A percentile compares a stretch with the other conserved stretches of the same genome.
Evolutionary conservation across 2,113 vertebrate genomes (phyloP).

Genomic region (Columba livia): DNA sequence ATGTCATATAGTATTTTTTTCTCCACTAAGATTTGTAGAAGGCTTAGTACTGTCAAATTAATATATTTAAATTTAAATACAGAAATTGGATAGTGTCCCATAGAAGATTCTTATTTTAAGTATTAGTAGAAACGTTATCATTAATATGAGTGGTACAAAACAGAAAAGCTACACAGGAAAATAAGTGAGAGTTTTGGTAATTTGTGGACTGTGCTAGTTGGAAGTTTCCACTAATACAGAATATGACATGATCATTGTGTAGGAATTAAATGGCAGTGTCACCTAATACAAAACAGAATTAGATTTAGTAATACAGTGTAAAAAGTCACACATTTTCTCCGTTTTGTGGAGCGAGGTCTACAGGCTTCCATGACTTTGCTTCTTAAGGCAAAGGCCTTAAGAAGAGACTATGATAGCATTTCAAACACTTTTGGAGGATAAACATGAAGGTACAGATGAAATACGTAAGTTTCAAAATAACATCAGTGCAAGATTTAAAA

Average conservation of each 20-base stretch:
- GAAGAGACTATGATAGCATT: neutral
- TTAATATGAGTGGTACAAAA: neutral
- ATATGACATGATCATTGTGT: neutral
- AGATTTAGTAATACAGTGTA: neutral
- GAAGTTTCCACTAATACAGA: neutral
- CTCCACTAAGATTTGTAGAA: neutral
- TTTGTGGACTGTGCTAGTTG: neutral
- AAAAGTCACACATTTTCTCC: neutral
- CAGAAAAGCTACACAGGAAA: neutral
- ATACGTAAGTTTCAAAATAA: neutral
- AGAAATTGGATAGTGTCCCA: neutral
- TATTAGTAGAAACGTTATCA: neutral
- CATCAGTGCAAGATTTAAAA: neutral
- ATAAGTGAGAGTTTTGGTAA: neutral
- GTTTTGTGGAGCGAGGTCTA: neutral
- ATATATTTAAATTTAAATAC: neutral
- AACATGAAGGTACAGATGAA: neutral
- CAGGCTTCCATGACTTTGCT: neutral
- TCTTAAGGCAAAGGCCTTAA: neutral
- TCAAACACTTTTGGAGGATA: neutral
- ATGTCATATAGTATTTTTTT: neutral
- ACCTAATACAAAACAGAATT: neutral
- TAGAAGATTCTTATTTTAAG: neutral
- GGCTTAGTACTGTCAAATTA: neutral
- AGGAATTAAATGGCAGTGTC: neutral